Evolutionary conservation across 2,113 vertebrate genomes (phyloP).

Genomic region (Microcebus lehilahytsara): DNA sequence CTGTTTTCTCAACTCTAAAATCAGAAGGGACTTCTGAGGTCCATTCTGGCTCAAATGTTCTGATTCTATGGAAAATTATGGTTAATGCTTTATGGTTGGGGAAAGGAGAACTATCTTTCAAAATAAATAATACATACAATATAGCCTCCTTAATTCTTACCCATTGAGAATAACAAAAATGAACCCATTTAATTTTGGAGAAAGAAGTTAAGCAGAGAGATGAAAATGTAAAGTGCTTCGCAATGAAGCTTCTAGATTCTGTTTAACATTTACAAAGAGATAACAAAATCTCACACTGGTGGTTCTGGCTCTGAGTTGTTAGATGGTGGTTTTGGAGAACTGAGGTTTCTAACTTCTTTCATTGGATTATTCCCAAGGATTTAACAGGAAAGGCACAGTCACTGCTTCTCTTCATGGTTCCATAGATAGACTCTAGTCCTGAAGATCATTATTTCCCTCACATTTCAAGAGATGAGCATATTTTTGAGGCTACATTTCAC

Average conservation of each 20-base stretch:
- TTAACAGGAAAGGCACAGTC: background rate
- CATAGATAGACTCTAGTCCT: background rate
- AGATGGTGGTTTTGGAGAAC: background rate
- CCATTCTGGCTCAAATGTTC: background rate
- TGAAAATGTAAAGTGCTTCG: background rate
- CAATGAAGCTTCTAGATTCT: background rate
- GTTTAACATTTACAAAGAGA: background rate
- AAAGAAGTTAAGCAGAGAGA: constrained; percentile 21
- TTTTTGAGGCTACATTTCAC: background rate
- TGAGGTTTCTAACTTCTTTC: background rate
- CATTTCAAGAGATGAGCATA: background rate
- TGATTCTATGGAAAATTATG: background rate
- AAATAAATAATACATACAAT: background rate
- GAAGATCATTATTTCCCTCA: background rate
- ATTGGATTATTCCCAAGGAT: background rate
- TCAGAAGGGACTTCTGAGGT: background rate
- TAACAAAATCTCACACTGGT: background rate
- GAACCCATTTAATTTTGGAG: background rate
- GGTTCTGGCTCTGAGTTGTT: background rate
- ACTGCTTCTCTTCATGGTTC: background rate
- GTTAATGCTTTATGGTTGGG: background rate
- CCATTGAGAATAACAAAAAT: background rate
- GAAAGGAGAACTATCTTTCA: constrained; percentile 23
- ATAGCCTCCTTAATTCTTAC: background rate
- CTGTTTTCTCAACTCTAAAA: constrained; percentile 30